Evolutionary conservation across 2,797 vertebrate species (phyloP), one percentile per base, ranked within the genome.

Genomic region (Sebastes jordani): DNA sequence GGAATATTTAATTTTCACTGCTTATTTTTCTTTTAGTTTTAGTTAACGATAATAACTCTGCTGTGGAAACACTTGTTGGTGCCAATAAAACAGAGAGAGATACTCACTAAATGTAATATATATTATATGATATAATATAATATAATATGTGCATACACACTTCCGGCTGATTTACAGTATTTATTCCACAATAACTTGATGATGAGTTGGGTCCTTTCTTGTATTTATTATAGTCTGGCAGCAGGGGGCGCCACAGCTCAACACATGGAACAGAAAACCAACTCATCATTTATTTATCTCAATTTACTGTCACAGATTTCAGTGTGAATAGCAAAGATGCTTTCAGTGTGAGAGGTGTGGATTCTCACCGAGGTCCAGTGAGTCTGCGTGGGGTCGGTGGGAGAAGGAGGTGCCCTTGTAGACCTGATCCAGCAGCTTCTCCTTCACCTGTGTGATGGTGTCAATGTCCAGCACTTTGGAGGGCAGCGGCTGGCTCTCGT

Each of bases 371-470:
- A 99, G 94, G 87, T 99, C 98, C 78, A 99, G 92, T 1, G 97
- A 96, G 81, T 98, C 96, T 0, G 96, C 92, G 75, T 98, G 97
- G 2, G 98, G 98, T 11, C 98, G 95, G 85, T 98, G 96, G 85
- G 97, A 97, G 84, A 97, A 98, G 3, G 97, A 97, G 0, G 97
- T 96, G 85, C 97, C 96, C 90, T 99, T 99, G 84, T 97, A 99
- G 77, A 98, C 96, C 93, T 99, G 98, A 80, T 99, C 98, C 56
- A 99, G 94, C 88, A 99, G 97, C 92, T 99, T 99, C 93, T 99
- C 98, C 88, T 99, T 99, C 91, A 98, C 98, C 88, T 99, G 98
- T 3, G 97, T 98, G 92, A 99, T 98, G 88, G 97, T 99, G 91
- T 99, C 98, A 84, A 97, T 97, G 92, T 99, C 98, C 56, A 99